These are phyloP conservation scores for Drosophila miranda DNA, from an alignment of 1,140 invertebrate genomes.

Conservation along the genomic window DNA sequence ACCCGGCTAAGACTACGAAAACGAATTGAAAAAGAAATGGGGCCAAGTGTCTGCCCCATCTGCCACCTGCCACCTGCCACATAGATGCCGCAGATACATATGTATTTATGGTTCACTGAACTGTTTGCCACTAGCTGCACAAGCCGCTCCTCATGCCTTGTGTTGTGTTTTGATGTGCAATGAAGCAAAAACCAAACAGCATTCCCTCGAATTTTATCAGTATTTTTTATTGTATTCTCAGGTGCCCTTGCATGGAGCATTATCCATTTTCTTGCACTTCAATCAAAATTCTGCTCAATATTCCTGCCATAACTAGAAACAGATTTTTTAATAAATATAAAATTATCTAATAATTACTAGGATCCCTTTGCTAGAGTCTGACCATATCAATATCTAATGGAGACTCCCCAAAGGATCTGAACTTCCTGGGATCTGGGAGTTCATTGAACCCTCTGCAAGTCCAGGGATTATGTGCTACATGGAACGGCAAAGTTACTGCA, in stretches of 20 bases:
- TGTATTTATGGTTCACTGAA: conserved; percentile 47
- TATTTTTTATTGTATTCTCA: no score
- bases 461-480: conserved; percentile 25
- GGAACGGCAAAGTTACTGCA: conserved; percentile 20
- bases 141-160: no score
- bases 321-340: no score
- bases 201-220: no score
- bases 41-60: conserved; percentile 48
- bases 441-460: conserved; percentile 25
- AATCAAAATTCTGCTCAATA: no score
- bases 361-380: no score
- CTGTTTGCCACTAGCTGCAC: conserved; percentile 10
- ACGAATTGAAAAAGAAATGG: conserved; percentile 60
- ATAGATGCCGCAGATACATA: conserved; percentile 4
- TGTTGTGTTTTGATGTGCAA: no score
- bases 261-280: no score
- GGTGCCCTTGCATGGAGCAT: no score
- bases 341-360: no score
- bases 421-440: not conserved
- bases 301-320: no score
- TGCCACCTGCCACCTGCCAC: conserved; percentile 14
- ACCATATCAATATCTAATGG: not conserved
- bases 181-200: no score
- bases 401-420: not conserved
- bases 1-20: conserved; percentile 47